Evolutionary conservation across 2,888 invertebrate species (phyloP).

Genomic region (Choristoneura rosaceana): DNA sequence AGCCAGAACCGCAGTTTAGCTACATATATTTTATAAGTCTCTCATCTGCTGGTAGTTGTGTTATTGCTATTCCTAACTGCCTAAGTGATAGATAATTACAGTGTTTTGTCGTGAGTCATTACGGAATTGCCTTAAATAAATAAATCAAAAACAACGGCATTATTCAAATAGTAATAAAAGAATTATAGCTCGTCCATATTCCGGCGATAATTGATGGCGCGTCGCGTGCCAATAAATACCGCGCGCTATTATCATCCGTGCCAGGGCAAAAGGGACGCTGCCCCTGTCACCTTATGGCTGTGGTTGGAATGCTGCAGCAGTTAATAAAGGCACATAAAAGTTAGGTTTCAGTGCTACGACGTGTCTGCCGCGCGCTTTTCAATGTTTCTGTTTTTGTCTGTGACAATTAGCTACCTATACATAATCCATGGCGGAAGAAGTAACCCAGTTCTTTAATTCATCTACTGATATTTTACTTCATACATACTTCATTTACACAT

Average conservation of each 20-base stretch:
- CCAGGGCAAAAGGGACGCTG: not conserved
- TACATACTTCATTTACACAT: no score
- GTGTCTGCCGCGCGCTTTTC: not conserved
- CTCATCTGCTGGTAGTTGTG: no score
- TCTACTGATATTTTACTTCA: no score
- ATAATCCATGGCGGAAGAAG: no score
- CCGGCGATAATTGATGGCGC: not conserved
- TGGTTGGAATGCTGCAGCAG: not conserved
- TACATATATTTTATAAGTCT: no score
- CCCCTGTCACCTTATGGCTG: not conserved
- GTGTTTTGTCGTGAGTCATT: not conserved
- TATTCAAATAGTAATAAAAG: slow-evolving; percentile 26
- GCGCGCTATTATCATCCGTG: not conserved
- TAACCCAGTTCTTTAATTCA: no score
- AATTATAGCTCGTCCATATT: slow-evolving; percentile 24
- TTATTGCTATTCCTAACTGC: not conserved
- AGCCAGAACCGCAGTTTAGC: no score
- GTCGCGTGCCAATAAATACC: slow-evolving; percentile 5
- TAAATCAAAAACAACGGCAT: slow-evolving; percentile 26
- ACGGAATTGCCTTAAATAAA: slow-evolving; percentile 1
- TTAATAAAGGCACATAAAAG: not conserved
- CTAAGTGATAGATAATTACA: not conserved
- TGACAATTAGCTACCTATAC: no score
- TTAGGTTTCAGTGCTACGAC: not conserved
- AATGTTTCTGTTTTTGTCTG: not conserved